These are phyloP conservation scores for Ecdyonurus torrentis DNA, from an alignment of 2,888 invertebrate species.

Conservation along the genomic window DNA sequence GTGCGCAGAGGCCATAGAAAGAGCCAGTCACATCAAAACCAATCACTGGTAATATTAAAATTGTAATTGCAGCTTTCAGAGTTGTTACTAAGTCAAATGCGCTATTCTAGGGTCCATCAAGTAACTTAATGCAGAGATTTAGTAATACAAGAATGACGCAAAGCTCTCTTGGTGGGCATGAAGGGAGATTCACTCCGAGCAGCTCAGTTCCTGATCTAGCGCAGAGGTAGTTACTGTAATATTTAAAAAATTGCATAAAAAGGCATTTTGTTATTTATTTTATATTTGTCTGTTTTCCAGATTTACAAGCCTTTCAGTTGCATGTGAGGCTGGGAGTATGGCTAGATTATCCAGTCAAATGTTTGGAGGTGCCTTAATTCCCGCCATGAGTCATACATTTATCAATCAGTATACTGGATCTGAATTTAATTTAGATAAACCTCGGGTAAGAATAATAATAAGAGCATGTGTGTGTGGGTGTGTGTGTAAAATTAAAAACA, in stretches of 20 bases:
- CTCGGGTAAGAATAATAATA: conserved; percentile 16
- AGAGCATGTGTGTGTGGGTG: no score
- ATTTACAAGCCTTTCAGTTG: conserved; percentile 50
- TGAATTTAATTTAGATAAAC: conserved; percentile 34
- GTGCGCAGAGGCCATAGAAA: conserved; percentile 32
- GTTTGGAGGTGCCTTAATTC: conserved; percentile 22
- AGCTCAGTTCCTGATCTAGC: conserved; percentile 42
- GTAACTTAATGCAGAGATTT: conserved; percentile 42
- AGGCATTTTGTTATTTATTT: no score
- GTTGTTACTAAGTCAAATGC: no score
- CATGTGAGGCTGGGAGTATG: conserved; percentile 19
- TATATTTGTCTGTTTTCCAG: no score
- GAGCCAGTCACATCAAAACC: conserved; percentile 5
- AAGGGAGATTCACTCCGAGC: conserved; percentile 66
- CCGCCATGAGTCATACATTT: conserved; percentile 34
- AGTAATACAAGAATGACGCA: conserved; percentile 49
- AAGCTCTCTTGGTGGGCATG: conserved; percentile 52
- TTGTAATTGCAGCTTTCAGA: no score
- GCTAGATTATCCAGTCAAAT: neutral
- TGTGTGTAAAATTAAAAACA: no score
- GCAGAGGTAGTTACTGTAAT: conserved; percentile 27
- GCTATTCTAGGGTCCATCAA: neutral
- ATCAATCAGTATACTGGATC: conserved; percentile 38
- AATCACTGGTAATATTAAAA: conserved; percentile 10
- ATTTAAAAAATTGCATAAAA: neutral